Conservation (phyloP, 2,113 vertebrate genomes). For the Sterrhoptilus dennistouni region DNA sequence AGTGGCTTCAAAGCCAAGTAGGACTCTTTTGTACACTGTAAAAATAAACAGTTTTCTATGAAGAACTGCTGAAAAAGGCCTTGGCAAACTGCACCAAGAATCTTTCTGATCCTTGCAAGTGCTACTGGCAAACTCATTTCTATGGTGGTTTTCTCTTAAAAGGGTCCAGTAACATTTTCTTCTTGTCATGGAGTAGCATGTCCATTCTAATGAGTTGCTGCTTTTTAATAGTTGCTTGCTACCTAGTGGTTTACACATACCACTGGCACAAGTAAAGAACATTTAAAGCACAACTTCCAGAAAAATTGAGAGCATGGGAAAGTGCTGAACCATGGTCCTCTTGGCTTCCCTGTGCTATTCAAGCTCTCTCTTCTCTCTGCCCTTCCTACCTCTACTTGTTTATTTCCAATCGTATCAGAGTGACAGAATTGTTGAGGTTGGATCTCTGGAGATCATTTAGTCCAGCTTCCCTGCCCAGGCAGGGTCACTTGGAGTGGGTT, state of each 20-base stretch:
- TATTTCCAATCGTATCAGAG: not conserved
- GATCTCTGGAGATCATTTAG: not conserved
- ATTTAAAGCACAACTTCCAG: not conserved
- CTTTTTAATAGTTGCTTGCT: not conserved
- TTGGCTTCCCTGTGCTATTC: not conserved
- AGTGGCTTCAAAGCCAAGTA: constrained; percentile 5
- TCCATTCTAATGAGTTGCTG: not conserved
- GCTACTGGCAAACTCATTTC: constrained; percentile 2
- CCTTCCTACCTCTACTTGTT: not conserved
- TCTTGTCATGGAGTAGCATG: not conserved
- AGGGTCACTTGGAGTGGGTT: not conserved
- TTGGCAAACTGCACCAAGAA: not conserved
- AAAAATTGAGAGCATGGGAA: not conserved
- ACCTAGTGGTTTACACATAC: not conserved
- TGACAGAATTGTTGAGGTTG: not conserved
- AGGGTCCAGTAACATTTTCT: not conserved
- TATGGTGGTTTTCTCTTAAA: constrained; percentile 1
- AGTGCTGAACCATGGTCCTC: not conserved
- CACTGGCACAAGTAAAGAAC: not conserved
- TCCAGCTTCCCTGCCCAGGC: not conserved
- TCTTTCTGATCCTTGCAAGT: not conserved
- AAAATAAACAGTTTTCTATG: not conserved
- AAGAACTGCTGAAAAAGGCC: not conserved
- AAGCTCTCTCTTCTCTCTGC: not conserved
- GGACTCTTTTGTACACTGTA: not conserved